A percentile compares a stretch with the other conserved stretches of the same genome.
These are phyloP conservation scores for Chinchilla lanigera DNA, from an alignment of 2,113 vertebrate species.

Conservation along the genomic window DNA sequence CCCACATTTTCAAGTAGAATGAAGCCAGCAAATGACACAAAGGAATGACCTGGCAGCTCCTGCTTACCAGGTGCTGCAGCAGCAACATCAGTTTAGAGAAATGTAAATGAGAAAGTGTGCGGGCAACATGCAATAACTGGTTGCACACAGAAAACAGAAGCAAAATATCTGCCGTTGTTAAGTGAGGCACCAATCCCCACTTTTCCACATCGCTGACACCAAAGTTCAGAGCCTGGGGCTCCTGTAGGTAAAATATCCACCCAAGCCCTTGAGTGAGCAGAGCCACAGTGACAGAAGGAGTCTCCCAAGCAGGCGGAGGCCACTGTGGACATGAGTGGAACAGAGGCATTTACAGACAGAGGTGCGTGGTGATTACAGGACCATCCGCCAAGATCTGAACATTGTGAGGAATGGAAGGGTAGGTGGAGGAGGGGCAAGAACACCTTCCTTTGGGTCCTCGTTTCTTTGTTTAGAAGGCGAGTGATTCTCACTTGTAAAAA, in stretches of 20 bases:
- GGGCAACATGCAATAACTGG: background rate
- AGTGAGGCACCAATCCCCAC: background rate
- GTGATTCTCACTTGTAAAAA: background rate
- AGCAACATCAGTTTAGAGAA: background rate
- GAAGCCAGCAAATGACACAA: background rate
- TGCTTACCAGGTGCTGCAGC: background rate
- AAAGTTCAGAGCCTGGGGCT: background rate
- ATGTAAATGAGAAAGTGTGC: background rate
- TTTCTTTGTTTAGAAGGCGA: background rate
- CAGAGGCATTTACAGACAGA: background rate
- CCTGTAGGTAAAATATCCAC: background rate
- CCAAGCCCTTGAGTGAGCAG: background rate
- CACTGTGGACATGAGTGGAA: background rate
- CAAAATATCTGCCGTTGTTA: background rate
- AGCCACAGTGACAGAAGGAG: rapidly evolving
- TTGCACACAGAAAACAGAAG: background rate
- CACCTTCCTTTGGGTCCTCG: background rate
- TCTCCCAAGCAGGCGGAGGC: background rate
- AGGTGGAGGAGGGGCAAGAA: rapidly evolving
- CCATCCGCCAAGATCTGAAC: background rate
- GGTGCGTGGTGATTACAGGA: background rate
- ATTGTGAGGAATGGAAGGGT: rapidly evolving
- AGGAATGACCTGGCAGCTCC: background rate
- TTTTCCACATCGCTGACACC: background rate
- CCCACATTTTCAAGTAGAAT: background rate